A percentile compares a stretch with the other conserved stretches of the same genome.
Evolutionary conservation across 2,888 invertebrate genomes (phyloP).

Genomic region (Proisotoma minuta): DNA sequence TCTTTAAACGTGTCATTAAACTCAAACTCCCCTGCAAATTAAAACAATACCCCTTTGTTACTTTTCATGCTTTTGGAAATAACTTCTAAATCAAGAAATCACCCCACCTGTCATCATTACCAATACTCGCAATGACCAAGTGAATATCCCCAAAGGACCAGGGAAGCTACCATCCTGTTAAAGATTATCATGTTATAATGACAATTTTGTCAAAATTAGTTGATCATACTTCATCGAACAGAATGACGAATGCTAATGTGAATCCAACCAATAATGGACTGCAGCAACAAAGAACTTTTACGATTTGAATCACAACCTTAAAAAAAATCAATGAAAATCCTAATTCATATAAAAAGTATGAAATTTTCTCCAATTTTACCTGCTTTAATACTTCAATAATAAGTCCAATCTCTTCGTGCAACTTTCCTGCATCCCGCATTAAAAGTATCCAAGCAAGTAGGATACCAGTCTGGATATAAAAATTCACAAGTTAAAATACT

Average conservation of each 20-base stretch:
- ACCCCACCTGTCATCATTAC: conserved; percentile 31
- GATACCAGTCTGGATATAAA: conserved; percentile 19
- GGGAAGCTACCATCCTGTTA: too few species aligned
- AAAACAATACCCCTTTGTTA: too few species aligned
- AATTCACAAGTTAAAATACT: background rate
- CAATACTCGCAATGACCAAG: too few species aligned
- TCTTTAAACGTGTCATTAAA: conserved; percentile 29
- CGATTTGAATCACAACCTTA: conserved; percentile 26
- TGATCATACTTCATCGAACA: conserved; percentile 27
- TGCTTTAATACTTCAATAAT: conserved; percentile 26
- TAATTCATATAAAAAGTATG: background rate
- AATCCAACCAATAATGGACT: conserved; percentile 25
- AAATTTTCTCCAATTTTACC: conserved; percentile 3
- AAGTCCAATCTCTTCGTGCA: conserved; percentile 23
- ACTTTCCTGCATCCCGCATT: conserved; percentile 28
- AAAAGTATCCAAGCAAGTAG: conserved; percentile 28
- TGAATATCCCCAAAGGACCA: conserved; percentile 21
- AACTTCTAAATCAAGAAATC: too few species aligned
- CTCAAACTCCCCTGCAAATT: conserved; percentile 33
- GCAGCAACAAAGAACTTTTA: conserved; percentile 24
- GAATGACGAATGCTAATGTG: conserved; percentile 24
- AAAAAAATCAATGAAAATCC: conserved; percentile 22
- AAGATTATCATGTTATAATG: conserved; percentile 24
- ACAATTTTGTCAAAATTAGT: conserved; percentile 17
- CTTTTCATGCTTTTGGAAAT: too few species aligned